Base-by-base conservation (phyloP, 2,113 vertebrate species). In the Tyrannus savana region DNA sequence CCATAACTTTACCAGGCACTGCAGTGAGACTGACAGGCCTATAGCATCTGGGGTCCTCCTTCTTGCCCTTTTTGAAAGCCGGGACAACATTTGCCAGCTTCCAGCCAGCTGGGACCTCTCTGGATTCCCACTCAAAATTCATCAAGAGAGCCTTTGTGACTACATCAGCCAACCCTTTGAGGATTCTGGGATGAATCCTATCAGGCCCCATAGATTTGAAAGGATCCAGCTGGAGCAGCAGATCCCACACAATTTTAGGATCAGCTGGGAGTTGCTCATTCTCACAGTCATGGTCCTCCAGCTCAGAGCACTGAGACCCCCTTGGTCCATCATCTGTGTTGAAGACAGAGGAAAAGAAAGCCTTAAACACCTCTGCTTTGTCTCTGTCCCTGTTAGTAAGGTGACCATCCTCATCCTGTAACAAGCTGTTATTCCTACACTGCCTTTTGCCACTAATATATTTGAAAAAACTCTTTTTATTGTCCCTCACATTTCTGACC, bases 291-390 rank as follows among this genome's bases (percentile, higher is more conserved):
- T 41, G 12, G 39, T 41, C 39, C 39, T 41, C 39, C 39, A 41
- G 46, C 17, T 41, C n/a, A 75, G 46, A 3, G n/a, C 23, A 82
- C n/a, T 53, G n/a, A 82, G 6, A 35, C 10, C 4, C 15, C 28
- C 10, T 14, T 82, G 16, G 13, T 41, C 53, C 21, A 11, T 8
- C 30, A 67, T 6, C 10, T 0, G 0, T 31, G 16, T 18, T 62
- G 63, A 69, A 62, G 62, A 37, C 28, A 75, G 33, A 46, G 14
- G 17, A 21, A 76, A 46, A 68, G 39, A 76, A 55, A 31, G 9
- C 2, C 4, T 41, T 41, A 27, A 75, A 76, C 9, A 31, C 30
- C 24, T 83, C n/a, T 69, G 41, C 41, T 17, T 35, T 55, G 30
- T 35, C 55, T 42, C 47, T 23, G 7, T 3, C 46, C 22, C 23